These are phyloP conservation scores for Harmothoe impar DNA, from an alignment of 2,888 invertebrate species.

Conservation along the genomic window DNA sequence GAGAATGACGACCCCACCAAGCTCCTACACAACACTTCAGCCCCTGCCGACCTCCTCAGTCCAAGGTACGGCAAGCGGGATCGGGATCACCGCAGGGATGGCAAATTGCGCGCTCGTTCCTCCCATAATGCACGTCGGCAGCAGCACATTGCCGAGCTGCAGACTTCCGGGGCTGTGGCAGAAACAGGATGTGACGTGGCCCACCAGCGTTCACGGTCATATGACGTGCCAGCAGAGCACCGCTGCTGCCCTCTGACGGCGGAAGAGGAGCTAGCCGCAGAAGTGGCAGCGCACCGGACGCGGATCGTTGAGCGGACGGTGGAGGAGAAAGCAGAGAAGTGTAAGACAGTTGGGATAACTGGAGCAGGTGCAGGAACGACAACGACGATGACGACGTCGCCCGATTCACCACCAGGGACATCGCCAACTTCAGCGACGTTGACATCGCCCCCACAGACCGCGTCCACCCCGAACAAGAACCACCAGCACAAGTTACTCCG, in stretches of 20 bases:
- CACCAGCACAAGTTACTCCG: constrained; percentile 65
- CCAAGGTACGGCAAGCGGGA: neutral
- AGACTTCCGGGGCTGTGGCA: constrained; percentile 60
- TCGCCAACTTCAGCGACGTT: constrained; percentile 55
- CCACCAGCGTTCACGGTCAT: constrained; percentile 84
- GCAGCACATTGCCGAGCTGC: neutral
- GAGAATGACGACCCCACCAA: constrained; percentile 78
- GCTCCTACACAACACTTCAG: constrained; percentile 69
- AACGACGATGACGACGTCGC: neutral
- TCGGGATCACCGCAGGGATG: neutral
- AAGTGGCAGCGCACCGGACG: constrained; percentile 70
- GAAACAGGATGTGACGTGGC: constrained; percentile 63
- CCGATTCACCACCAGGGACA: neutral
- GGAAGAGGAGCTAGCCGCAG: constrained; percentile 69
- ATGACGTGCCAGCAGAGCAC: constrained; percentile 80
- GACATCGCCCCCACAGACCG: constrained; percentile 67
- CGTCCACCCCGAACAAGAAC: constrained; percentile 55
- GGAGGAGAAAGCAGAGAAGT: constrained; percentile 29
- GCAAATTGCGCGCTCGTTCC: constrained; percentile 2
- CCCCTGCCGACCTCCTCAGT: constrained; percentile 64
- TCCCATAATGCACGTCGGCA: constrained; percentile 50
- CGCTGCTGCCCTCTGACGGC: constrained; percentile 67
- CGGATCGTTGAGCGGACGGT: constrained; percentile 38
- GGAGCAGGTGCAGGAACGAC: neutral
- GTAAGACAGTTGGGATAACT: neutral